These are phyloP conservation scores for Bombus sylvicola DNA, from an alignment of 1,140 invertebrate genomes.

Conservation along the genomic window DNA sequence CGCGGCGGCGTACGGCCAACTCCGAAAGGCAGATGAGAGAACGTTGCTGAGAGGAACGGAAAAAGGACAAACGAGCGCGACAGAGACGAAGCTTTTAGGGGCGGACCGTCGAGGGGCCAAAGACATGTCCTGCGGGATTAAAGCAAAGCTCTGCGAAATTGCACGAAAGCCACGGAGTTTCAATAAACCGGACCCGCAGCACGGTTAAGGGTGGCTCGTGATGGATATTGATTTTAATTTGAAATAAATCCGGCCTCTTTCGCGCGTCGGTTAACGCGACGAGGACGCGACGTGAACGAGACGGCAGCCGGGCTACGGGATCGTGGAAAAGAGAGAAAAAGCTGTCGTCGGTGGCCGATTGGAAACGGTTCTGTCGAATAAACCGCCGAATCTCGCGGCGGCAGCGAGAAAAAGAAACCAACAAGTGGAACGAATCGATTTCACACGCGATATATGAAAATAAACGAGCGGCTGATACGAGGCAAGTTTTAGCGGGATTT, in stretches of 20 bases:
- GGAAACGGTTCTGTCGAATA: constrained; percentile 1
- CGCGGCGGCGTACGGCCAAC: not conserved
- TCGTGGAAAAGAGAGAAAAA: not conserved
- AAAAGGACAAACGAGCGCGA: constrained; percentile 8
- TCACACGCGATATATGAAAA: not conserved
- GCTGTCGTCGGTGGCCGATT: not conserved
- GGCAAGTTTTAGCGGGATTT: not conserved
- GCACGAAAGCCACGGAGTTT: constrained; percentile 76
- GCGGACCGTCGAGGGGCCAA: not conserved
- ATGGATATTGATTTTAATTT: constrained; percentile 73
- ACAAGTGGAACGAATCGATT: no score
- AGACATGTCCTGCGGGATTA: constrained; percentile 73
- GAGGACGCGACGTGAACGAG: not conserved
- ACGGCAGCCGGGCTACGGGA: not conserved
- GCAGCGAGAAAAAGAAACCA: not conserved
- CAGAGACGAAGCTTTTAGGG: constrained; percentile 2
- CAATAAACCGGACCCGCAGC: constrained; percentile 66
- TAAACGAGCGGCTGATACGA: not conserved
- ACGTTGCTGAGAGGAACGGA: constrained; percentile 20
- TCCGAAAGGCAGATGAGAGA: constrained; percentile 28
- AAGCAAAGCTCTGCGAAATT: constrained; percentile 77
- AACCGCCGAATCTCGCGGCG: not conserved
- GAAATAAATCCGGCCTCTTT: constrained; percentile 69
- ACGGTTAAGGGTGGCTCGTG: constrained; percentile 46
- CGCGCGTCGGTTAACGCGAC: constrained; percentile 32